These are phyloP conservation scores for Drosophila basisetae DNA, from an alignment of 2,888 invertebrate species.

Conservation along the genomic window DNA sequence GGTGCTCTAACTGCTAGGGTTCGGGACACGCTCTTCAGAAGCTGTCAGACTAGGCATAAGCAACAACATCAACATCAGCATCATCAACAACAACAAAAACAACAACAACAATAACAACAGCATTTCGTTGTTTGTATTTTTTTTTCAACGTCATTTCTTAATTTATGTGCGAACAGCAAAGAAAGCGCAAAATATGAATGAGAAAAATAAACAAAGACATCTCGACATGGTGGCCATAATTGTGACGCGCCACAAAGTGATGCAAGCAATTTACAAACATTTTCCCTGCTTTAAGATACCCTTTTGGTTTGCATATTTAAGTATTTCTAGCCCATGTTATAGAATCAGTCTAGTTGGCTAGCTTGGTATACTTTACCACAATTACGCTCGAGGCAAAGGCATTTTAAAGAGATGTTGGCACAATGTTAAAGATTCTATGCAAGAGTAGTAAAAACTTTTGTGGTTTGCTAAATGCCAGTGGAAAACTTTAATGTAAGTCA, in stretches of 20 bases:
- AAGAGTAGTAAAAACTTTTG: conserved; percentile 54
- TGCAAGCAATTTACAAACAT: not conserved
- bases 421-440: conserved; percentile 6
- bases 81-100: conserved; percentile 12
- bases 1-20: conserved; percentile 40
- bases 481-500: conserved; percentile 44
- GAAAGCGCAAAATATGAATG: conserved; percentile 63
- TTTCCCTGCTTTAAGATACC: conserved; percentile 12
- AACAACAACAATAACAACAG: conserved; percentile 15
- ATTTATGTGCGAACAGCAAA: conserved; percentile 70
- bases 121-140: conserved; percentile 53
- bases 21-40: conserved; percentile 36
- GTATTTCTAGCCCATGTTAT: not conserved
- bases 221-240: conserved; percentile 52
- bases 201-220: conserved; percentile 64
- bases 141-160: conserved; percentile 73
- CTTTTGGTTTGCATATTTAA: conserved; percentile 2
- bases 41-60: conserved; percentile 44
- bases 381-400: not conserved
- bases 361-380: not conserved
- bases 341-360: not conserved
- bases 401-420: conserved; percentile 10
- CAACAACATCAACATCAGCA: conserved; percentile 12
- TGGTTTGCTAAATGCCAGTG: conserved; percentile 17
- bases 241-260: conserved; percentile 36